Percentiles rank a stretch among this genome's conserved stretches.
Evolutionary conservation across 2,888 invertebrate species (phyloP).

Genomic region (Elmis aenea): DNA sequence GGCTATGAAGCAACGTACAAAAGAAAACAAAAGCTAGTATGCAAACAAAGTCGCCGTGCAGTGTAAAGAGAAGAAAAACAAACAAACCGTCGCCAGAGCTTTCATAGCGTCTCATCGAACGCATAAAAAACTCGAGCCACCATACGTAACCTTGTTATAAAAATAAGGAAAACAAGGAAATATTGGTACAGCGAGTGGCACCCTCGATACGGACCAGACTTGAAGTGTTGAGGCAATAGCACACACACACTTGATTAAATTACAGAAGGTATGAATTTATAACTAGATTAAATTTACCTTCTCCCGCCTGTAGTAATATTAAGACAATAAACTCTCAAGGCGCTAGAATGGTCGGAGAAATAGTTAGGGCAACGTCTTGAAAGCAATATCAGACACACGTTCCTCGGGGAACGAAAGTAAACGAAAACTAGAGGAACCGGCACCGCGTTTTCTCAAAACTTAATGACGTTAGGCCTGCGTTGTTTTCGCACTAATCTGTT

Average conservation of each 20-base stretch:
- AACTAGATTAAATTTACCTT: conserved; percentile 29
- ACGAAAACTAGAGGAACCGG: too few species aligned
- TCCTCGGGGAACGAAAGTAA: conserved; percentile 13
- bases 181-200: background rate
- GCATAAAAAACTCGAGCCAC: conserved; percentile 10
- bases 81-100: conserved; percentile 15
- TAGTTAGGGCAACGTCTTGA: conserved; percentile 12
- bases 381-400: conserved; percentile 12
- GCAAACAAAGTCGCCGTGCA: conserved; percentile 11
- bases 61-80: conserved; percentile 13
- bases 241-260: conserved; percentile 26
- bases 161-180: conserved; percentile 4
- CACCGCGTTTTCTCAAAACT: too few species aligned
- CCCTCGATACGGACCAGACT: conserved; percentile 19
- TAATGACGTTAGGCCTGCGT: too few species aligned
- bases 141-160: conserved; percentile 9
- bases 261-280: conserved; percentile 25
- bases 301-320: conserved; percentile 23
- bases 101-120: conserved; percentile 15
- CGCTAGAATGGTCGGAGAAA: conserved; percentile 10
- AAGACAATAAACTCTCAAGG: conserved; percentile 25
- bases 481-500: too few species aligned
- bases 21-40: conserved; percentile 13
- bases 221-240: conserved; percentile 22
- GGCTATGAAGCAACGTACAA: conserved; percentile 12